Conservation (phyloP, 2,113 vertebrate genomes). For the Xiphorhynchus elegans region DNA sequence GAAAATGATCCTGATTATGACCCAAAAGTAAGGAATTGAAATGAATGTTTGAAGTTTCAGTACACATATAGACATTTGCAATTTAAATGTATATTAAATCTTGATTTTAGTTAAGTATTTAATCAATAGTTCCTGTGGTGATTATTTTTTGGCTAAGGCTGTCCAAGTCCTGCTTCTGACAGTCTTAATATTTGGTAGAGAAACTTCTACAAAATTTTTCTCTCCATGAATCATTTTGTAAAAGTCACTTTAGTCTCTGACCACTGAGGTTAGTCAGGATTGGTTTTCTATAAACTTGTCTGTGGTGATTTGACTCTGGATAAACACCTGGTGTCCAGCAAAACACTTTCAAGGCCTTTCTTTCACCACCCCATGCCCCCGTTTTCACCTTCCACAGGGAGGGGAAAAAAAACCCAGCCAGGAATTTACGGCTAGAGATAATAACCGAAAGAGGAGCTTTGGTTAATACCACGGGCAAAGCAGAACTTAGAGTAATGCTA, state of each 20-base stretch:
- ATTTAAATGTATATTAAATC: neutral
- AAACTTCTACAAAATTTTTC: neutral
- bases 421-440: too few species aligned
- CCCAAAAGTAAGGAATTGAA: conserved; percentile 85
- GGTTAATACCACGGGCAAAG: too few species aligned
- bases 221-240: neutral
- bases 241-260: neutral
- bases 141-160: neutral
- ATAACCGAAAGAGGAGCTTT: too few species aligned
- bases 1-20: conserved; percentile 98
- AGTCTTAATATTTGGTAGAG: neutral
- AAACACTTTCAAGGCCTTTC: too few species aligned
- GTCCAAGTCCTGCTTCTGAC: neutral
- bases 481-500: too few species aligned
- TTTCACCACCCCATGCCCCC: too few species aligned
- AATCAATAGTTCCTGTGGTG: neutral
- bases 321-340: too few species aligned
- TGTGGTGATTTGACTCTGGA: too few species aligned
- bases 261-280: neutral
- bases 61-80: neutral
- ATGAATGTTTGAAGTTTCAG: neutral
- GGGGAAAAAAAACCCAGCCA: too few species aligned
- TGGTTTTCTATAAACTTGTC: neutral
- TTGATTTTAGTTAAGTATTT: neutral
- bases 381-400: too few species aligned